phyloP scores from a whole-genome alignment of 2,888 invertebrate species.

The Ptycholaimellus sp. region DNA sequence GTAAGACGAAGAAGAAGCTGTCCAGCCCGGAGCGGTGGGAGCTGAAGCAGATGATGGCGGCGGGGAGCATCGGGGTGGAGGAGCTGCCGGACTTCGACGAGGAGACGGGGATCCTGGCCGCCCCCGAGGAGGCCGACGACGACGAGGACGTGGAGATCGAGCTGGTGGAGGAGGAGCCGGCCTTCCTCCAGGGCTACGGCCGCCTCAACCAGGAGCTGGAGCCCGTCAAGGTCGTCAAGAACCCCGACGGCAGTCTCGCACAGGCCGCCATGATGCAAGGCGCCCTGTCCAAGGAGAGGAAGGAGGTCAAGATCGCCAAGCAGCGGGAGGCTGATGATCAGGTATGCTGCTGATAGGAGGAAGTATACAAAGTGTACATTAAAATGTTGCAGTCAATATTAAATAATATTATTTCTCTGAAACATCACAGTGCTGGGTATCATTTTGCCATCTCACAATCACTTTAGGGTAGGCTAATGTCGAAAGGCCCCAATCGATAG shows the following conservation, averaged over 20 bases:
- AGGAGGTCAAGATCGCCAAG: constrained; percentile 68
- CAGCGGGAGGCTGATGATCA: constrained; percentile 35
- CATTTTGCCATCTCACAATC: too few relatives aligned
- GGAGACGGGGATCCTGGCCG: constrained; percentile 55
- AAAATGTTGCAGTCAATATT: too few relatives aligned
- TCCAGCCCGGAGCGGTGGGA: constrained; percentile 91
- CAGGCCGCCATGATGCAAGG: constrained; percentile 99
- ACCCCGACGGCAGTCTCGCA: constrained; percentile 91
- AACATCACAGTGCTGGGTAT: too few relatives aligned
- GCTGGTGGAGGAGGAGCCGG: constrained; percentile 89
- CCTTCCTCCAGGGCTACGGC: constrained; percentile 48
- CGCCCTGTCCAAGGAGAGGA: constrained; percentile 78
- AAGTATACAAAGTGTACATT: too few relatives aligned
- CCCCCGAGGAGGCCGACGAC: constrained; percentile 29
- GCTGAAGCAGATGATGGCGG: constrained; percentile 80
- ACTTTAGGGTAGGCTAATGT: too few relatives aligned
- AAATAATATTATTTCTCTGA: too few relatives aligned
- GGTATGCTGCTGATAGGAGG: too few relatives aligned
- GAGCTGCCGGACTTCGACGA: constrained; percentile 93
- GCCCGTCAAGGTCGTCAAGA: constrained; percentile 33
- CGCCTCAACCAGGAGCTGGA: constrained; percentile 21
- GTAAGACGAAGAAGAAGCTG: constrained; percentile 40
- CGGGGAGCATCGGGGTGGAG: constrained; percentile 44
- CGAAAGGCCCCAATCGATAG: too few relatives aligned
- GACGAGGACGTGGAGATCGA: constrained; percentile 96